Percentiles rank a stretch among this genome's conserved stretches.
phyloP scores from a whole-genome alignment of 2,113 vertebrate genomes.

The Alethe diademata region DNA sequence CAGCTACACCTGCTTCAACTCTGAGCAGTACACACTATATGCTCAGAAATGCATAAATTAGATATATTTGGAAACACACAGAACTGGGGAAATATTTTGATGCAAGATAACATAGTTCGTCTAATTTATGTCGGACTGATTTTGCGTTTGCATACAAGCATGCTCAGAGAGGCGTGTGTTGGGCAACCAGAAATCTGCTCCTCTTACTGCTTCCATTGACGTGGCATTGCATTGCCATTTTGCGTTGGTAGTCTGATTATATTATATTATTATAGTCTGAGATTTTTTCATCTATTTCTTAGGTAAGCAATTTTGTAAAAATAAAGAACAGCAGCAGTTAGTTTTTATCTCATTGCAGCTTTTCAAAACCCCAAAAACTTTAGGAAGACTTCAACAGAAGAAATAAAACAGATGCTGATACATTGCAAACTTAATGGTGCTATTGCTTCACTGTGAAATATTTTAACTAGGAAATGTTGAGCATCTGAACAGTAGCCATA shows the following conservation, averaged over 20 bases:
- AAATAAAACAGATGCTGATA: neutral
- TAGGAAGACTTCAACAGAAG: neutral
- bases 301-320: neutral
- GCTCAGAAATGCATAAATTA: neutral
- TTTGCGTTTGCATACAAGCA: neutral
- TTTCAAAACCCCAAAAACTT: neutral
- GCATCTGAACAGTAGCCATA: constrained; percentile 1
- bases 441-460: neutral
- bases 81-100: neutral
- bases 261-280: neutral
- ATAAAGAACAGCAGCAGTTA: neutral
- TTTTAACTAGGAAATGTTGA: neutral
- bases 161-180: neutral
- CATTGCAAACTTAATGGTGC: neutral
- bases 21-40: neutral
- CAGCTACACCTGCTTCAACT: neutral
- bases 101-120: neutral
- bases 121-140: neutral
- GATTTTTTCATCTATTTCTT: neutral
- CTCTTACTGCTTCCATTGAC: neutral
- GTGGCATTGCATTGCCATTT: neutral
- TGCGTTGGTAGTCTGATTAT: neutral
- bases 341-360: neutral
- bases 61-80: neutral
- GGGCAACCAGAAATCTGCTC: neutral